Evolutionary conservation across 2,113 vertebrate species (phyloP), one percentile per base, ranked within the genome.

Genomic region (Argyrosomus japonicus): DNA sequence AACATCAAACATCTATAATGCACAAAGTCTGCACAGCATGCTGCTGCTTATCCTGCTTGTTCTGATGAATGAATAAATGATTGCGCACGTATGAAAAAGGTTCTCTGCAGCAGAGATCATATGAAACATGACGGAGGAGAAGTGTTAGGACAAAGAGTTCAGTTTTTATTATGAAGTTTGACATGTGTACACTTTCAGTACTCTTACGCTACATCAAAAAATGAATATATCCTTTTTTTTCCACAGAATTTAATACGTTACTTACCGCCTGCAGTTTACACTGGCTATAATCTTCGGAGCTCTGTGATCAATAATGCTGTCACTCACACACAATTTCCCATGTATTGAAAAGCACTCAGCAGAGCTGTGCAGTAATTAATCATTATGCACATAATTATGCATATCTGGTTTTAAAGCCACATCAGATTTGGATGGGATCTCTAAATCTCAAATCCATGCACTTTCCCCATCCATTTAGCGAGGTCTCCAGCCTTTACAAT

Each of bases 281-380:
- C 36, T 32, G 50, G 27, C 64, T 51, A 27, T 64, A 77, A 76
- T 79, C 67, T 71, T 82, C 63, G n/a, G 25, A 65, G 62, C 19
- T 74, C 51, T 48, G 29, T 54, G 76, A 86, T 86, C 85, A 89
- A 87, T 89, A 78, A 82, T 87, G 45, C 60, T 79, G 86, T 81
- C 91, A 88, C 87, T 91, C 89, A 85, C 56, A 71, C 48, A 69
- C 61, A 85, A 79, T 91, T 92, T 87, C 13, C 14, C 65, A 27
- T 68, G 78, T 78, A 86, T 85, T 89, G 86, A 88, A 91, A 93
- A 92, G 89, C 93, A 92, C 92, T 92, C 88, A 92, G 43, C 83
- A 79, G 36, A 62, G 51, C 85, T 80, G 53, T 14, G 47, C 72
- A 64, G 75, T 75, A 63, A 83, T 88, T 76, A 85, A 83, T 91